phyloP scores from a whole-genome alignment of 2,888 invertebrate genomes.

The Nasonia oneida region DNA sequence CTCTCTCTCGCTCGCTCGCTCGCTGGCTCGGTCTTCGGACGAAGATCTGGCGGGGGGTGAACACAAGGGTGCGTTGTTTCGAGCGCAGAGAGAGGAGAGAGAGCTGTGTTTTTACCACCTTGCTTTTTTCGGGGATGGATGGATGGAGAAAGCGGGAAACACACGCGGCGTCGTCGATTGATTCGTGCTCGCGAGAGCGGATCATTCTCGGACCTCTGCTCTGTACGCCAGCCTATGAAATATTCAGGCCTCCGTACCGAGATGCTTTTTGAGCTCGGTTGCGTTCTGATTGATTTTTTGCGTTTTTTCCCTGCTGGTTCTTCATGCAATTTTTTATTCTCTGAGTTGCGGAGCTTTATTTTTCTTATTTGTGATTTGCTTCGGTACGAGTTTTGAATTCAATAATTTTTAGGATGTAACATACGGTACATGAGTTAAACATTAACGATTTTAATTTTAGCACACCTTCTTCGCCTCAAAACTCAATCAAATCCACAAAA shows the following conservation, averaged over 20 bases:
- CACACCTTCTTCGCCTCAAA: too few species aligned
- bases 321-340: neutral
- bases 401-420: too few species aligned
- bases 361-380: neutral
- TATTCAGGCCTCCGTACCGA: conserved; percentile 41
- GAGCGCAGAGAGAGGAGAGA: conserved; percentile 41
- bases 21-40: conserved; percentile 57
- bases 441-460: too few species aligned
- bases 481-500: neutral
- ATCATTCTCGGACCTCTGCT: conserved; percentile 43
- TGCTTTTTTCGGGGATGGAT: conserved; percentile 37
- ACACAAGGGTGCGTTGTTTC: conserved; percentile 21
- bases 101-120: conserved; percentile 62
- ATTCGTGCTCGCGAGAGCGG: conserved; percentile 45
- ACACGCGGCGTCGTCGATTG: conserved; percentile 46
- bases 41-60: conserved; percentile 50
- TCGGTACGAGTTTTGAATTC: too few species aligned
- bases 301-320: neutral
- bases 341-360: neutral
- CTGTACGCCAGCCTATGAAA: conserved; percentile 34
- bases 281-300: conserved; percentile 44
- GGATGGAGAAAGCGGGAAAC: conserved; percentile 13
- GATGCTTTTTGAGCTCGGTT: conserved; percentile 37
- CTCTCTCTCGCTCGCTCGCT: conserved; percentile 53
- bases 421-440: too few species aligned